Evolutionary conservation across 2,113 vertebrate genomes (phyloP).

Genomic region (Oreotragus oreotragus): DNA sequence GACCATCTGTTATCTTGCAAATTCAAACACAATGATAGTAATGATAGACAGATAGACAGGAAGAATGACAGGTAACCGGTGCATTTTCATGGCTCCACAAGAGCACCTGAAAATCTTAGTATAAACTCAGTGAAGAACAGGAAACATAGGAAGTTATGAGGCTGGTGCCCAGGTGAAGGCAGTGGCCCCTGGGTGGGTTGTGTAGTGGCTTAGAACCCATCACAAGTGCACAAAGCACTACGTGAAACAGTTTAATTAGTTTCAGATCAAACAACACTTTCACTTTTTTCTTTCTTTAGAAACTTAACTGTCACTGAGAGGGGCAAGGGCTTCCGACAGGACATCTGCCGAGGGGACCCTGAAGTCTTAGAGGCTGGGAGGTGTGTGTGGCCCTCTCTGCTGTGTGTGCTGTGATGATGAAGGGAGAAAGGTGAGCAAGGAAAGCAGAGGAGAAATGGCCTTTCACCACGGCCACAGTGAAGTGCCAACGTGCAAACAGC

Average conservation of each 20-base stretch:
- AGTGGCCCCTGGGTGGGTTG: accelerated
- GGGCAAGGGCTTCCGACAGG: too few species aligned
- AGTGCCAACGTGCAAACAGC: neutral
- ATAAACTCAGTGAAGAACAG: neutral
- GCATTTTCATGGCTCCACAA: accelerated
- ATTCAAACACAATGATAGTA: neutral
- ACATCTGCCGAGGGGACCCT: accelerated
- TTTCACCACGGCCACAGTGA: accelerated
- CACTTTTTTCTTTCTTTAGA: neutral
- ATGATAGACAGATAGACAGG: neutral
- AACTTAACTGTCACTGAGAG: neutral
- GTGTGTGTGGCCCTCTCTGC: accelerated
- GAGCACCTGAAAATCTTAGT: neutral
- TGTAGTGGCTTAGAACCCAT: accelerated
- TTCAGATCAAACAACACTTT: neutral
- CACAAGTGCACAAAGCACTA: accelerated
- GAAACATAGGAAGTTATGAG: neutral
- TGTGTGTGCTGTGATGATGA: accelerated
- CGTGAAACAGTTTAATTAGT: neutral
- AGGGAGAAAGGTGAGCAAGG: neutral
- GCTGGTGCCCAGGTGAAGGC: neutral
- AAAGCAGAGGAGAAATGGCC: accelerated
- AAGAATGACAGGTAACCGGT: neutral
- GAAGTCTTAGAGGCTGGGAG: neutral
- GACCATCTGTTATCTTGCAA: neutral